Base-by-base conservation (phyloP, 2,113 vertebrate genomes). In the Mormoops blainvillei region DNA sequence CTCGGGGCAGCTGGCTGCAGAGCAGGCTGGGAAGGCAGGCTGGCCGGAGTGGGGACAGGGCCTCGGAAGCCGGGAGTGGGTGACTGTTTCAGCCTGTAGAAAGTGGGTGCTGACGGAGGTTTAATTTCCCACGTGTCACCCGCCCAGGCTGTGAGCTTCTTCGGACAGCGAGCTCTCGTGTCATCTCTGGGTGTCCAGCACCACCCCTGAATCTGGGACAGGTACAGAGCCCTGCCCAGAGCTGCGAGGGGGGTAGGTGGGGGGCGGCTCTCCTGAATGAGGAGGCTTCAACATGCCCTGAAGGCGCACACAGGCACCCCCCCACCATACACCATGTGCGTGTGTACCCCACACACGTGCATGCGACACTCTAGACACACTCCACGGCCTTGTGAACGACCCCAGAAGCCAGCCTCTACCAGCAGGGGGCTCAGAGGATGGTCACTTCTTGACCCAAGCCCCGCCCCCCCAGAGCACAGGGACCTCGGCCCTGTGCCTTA, bases 401-500 rank as follows among this genome's bases (percentile, higher is more conserved):
- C 26, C 9, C 41, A 0, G 19, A 12, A 15, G 73, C 20, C 41
- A 6, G 74, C 43, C 20, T 28, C 54, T 71, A 61, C 20, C 14
- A 24, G 12, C 71, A 36, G 11, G 7, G 77, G 15, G 4, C 33
- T 31, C 70, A 26, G 41, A 28, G 14, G 31, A 19, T 24, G 12
- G 16, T 2, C 20, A 12, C 19, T n/a, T 68, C 74, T 77, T 33
- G 38, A 4, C n/a, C 22, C 19, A 13, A 43, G 63, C 10, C 18
- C 43, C 20, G 1, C 2, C 50, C 1, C 1, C 1, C 11, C 8
- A 4, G 36, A 33, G 65, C 65, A 5, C 82, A 0, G 1, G 63
- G 33, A 0, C 4, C 65, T 24, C 28, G 1, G 3, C n/a, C 71
- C 43, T 33, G 50, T 61, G 45, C 54, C 31, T 4, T 52, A 1